Evolutionary conservation across 2,888 invertebrate species (phyloP), one percentile per base, ranked within the genome.

Genomic region (Notodonta ziczac): DNA sequence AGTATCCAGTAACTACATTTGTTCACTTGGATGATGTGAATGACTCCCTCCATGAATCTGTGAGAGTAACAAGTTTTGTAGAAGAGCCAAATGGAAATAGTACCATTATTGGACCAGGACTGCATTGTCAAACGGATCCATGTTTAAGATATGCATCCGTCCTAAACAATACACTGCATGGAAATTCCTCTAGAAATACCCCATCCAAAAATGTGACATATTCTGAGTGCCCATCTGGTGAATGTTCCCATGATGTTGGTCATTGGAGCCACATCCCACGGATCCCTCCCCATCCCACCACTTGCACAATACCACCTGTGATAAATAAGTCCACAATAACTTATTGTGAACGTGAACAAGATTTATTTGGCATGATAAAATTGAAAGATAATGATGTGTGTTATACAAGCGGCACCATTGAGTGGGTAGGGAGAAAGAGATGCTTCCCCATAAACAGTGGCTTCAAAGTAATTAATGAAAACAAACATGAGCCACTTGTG

Each of bases 401-500:
- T 72, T 93, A 93, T 66, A 93, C 93, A 4, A 92, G 89, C 76
- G 93, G 93, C 4, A 89, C 87, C 8, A 92, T 93, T 61, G 93
- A 93, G 67, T 93, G 93, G 93, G 91, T 93, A 13, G 93, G 93
- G 14, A 85, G 87, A 60, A 94, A 93, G 66, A 81, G 91, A 69
- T 88, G 82, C 70, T 91, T 84, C 69, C 92, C 92, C 63, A 75
- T 92, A 58, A 92, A 92, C 63, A 88, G 86, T 78, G 92, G 93
- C 7, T 94, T 93, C 76, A 93, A 93, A 86, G 75, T 89, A 63
- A 76, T 92, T 12, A 80, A 77, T 75, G 84, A 85, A 42, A 77
- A 62, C 5, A 64, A 60, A 44, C 72, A 65, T 76, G 89, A 87
- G 59, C 82, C 84, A 42, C 65, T 70, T 48, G 44, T 66, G 14